Evolutionary conservation across 2,797 vertebrate genomes (phyloP).

Genomic region (Eidolon dupreanum): DNA sequence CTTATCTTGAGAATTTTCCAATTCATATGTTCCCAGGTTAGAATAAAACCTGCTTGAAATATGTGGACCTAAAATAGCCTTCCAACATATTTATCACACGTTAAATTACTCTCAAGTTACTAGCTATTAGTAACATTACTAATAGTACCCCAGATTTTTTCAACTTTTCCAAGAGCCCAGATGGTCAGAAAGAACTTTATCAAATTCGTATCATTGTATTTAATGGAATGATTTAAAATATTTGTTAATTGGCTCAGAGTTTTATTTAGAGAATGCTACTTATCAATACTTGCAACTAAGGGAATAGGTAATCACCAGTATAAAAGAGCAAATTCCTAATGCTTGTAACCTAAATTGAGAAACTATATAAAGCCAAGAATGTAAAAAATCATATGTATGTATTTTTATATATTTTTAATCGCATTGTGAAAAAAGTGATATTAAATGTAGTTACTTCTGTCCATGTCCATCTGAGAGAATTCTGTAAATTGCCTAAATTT

Average conservation of each 20-base stretch:
- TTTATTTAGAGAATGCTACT: constrained; percentile 42
- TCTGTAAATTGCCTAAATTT: neutral
- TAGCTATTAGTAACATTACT: constrained; percentile 39
- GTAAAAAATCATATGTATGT: neutral
- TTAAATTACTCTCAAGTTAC: constrained; percentile 63
- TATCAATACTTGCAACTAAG: constrained; percentile 32
- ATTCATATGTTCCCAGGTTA: constrained; percentile 20
- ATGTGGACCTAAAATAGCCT: constrained; percentile 51
- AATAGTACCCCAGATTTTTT: constrained; percentile 54
- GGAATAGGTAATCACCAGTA: neutral
- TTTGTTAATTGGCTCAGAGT: neutral
- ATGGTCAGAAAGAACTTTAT: constrained; percentile 64
- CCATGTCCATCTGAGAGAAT: neutral
- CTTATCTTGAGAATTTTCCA: constrained; percentile 62
- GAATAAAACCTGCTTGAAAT: constrained; percentile 58
- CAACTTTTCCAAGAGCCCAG: constrained; percentile 60
- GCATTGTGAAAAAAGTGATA: neutral
- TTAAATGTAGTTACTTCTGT: constrained; percentile 8
- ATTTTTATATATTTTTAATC: neutral
- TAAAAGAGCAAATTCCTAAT: neutral
- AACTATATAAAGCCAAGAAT: neutral
- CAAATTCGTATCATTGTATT: constrained; percentile 54
- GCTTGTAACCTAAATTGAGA: neutral
- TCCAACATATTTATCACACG: constrained; percentile 10
- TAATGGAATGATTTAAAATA: constrained; percentile 50